Evolutionary conservation across 2,113 vertebrate genomes (phyloP).

Genomic region (Heterocephalus glaber): DNA sequence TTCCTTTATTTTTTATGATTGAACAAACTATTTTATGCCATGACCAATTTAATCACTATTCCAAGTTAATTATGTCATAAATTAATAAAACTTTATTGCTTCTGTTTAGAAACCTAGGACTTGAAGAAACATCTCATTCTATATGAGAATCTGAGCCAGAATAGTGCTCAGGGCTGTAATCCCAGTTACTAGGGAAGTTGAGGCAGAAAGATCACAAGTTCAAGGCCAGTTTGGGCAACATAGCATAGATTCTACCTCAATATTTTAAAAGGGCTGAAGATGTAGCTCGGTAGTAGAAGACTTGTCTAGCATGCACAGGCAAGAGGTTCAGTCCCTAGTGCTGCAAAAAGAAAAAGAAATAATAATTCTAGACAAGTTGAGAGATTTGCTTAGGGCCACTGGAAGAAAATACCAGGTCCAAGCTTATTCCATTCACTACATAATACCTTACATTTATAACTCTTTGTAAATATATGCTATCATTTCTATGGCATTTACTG

Average conservation of each 20-base stretch:
- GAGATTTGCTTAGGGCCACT: not conserved
- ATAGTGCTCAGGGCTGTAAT: not conserved
- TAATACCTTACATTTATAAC: not conserved
- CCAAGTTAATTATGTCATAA: not conserved
- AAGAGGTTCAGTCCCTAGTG: not conserved
- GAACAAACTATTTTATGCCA: slow-evolving; percentile 16
- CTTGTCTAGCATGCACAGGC: not conserved
- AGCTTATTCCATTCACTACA: too few relatives aligned
- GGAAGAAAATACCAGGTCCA: not conserved
- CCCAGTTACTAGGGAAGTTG: not conserved
- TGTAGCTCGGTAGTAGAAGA: not conserved
- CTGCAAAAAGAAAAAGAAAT: not conserved
- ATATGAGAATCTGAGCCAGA: not conserved
- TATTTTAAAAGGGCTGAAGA: not conserved
- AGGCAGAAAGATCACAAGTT: not conserved
- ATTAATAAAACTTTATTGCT: not conserved
- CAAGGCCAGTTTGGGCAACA: not conserved
- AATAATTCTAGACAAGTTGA: not conserved
- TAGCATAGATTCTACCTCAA: not conserved
- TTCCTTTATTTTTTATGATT: slow-evolving; percentile 16
- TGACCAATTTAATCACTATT: not conserved
- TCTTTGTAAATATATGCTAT: not conserved
- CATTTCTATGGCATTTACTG: not conserved
- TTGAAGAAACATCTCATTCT: not conserved
- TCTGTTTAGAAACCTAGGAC: not conserved